These are phyloP conservation scores for Caenorhabditis sulstoni DNA, from an alignment of 2,888 invertebrate genomes.

Conservation along the genomic window DNA sequence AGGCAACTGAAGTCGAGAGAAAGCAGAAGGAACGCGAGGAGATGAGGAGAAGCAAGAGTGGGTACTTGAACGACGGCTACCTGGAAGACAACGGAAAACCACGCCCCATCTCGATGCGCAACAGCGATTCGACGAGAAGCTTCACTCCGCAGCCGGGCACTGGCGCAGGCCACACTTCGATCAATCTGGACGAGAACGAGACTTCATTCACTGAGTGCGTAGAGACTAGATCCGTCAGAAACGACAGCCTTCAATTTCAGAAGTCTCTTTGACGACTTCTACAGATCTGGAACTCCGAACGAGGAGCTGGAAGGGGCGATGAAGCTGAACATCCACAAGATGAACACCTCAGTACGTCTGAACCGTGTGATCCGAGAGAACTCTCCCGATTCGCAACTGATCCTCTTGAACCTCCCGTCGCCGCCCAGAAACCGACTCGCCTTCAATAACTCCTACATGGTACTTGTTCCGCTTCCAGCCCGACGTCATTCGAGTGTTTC, in stretches of 20 bases:
- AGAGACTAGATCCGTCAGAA: no score
- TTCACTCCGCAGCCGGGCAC: slow-evolving; percentile 34
- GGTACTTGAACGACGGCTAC: slow-evolving; percentile 58
- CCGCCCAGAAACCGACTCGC: slow-evolving; percentile 64
- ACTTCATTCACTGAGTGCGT: slow-evolving; percentile 62
- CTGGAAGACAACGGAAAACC: slow-evolving; percentile 55
- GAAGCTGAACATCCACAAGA: slow-evolving; percentile 87
- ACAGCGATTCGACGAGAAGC: slow-evolving; percentile 56
- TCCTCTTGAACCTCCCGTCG: slow-evolving; percentile 70
- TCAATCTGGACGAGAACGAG: slow-evolving; percentile 58
- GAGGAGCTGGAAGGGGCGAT: slow-evolving; percentile 55
- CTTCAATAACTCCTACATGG: slow-evolving; percentile 70
- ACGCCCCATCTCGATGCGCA: slow-evolving; percentile 36
- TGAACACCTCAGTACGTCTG: slow-evolving; percentile 98
- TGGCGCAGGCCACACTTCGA: slow-evolving; percentile 23
- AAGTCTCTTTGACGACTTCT: slow-evolving; percentile 59
- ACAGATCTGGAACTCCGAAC: slow-evolving; percentile 59
- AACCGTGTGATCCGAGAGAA: slow-evolving; percentile 98
- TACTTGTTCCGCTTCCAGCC: neutral
- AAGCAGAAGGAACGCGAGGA: slow-evolving; percentile 87
- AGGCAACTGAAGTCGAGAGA: slow-evolving; percentile 98
- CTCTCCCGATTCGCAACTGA: slow-evolving; percentile 96
- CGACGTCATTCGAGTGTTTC: no score
- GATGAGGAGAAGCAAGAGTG: slow-evolving; percentile 56
- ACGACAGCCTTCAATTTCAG: no score